phyloP scores from a whole-genome alignment of 2,797 vertebrate genomes.

The Glossophaga mutica region DNA sequence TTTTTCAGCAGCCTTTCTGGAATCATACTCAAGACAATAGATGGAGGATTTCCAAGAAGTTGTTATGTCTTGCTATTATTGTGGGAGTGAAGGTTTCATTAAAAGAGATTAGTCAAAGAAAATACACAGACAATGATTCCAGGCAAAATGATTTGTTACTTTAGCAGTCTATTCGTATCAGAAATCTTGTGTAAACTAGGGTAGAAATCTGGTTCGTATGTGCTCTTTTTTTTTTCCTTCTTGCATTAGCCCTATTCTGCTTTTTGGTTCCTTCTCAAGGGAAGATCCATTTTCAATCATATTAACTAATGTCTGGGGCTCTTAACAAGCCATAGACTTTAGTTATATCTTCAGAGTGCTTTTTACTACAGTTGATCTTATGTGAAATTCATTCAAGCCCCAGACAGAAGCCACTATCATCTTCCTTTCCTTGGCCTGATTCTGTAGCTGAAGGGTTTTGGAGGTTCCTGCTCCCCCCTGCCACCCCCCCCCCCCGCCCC shows the following conservation, averaged over 20 bases:
- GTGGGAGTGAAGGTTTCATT: constrained; percentile 58
- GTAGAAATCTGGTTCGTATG: constrained; percentile 16
- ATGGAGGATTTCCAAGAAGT: constrained; percentile 63
- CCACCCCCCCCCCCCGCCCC: too few relatives aligned
- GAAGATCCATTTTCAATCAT: background rate
- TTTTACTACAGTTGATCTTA: background rate
- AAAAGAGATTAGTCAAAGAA: constrained; percentile 64
- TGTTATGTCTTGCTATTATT: constrained; percentile 66
- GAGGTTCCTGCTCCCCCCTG: accelerated
- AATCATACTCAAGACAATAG: constrained; percentile 55
- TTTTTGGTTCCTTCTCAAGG: background rate
- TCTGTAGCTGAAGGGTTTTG: background rate
- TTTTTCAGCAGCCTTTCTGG: constrained; percentile 41
- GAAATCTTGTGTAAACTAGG: background rate
- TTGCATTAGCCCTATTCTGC: background rate
- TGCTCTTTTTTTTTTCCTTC: constrained; percentile 8
- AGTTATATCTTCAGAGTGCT: background rate
- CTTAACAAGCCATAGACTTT: background rate
- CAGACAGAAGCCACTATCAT: background rate
- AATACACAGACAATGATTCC: constrained; percentile 22
- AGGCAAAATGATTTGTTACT: constrained; percentile 53
- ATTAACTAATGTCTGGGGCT: background rate
- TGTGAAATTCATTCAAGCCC: background rate
- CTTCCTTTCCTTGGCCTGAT: background rate
- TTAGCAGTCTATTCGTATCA: background rate